phyloP scores from a whole-genome alignment of 2,113 vertebrate species.

The Mystacornis crossleyi region DNA sequence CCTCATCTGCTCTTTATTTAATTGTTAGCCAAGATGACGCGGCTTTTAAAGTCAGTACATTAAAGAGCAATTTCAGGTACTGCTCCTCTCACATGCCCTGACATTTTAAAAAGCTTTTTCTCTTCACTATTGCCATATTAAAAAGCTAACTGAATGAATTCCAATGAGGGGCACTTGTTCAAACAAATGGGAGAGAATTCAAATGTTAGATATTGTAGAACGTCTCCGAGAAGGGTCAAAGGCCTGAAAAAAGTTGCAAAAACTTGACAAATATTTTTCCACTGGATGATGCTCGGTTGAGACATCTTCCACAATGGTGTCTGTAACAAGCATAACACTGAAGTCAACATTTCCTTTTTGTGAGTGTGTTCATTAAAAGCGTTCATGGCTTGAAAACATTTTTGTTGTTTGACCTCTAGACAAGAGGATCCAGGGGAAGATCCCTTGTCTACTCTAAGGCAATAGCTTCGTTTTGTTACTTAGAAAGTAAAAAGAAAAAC shows the following conservation, averaged over 20 bases:
- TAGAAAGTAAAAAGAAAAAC: not conserved
- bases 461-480: not conserved
- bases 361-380: not conserved
- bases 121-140: not conserved
- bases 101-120: not conserved
- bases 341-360: not conserved
- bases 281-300: not conserved
- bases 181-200: not conserved
- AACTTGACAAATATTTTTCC: not conserved
- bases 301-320: not conserved
- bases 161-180: not conserved
- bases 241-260: not conserved
- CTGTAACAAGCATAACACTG: not conserved
- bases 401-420: not conserved
- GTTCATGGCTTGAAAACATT: not conserved
- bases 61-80: not conserved
- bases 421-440: not conserved
- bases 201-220: not conserved
- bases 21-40: not conserved
- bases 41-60: not conserved
- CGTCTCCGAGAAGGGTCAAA: not conserved
- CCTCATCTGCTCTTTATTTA: not conserved
- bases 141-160: not conserved
- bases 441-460: not conserved
- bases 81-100: not conserved